Conservation (phyloP, 2,888 invertebrate genomes). For the Ophioninae sp. region DNA sequence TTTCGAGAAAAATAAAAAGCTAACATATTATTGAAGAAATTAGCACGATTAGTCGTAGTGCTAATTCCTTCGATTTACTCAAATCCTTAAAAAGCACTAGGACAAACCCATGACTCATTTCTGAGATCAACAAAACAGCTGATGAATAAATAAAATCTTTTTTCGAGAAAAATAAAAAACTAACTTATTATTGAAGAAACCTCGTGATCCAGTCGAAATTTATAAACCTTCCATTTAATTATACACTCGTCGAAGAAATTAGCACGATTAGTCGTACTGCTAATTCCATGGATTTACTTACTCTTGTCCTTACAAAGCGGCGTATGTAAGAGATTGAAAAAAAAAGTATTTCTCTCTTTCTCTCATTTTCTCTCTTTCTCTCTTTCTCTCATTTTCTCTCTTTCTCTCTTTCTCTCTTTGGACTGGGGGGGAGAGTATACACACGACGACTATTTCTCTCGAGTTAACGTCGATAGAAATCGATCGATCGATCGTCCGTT, state of each 20-base stretch:
- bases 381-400: not conserved
- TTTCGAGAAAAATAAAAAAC: too few relatives aligned
- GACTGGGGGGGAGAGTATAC: slow-evolving; percentile 20
- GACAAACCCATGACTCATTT: too few relatives aligned
- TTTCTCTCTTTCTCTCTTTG: not conserved
- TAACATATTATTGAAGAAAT: slow-evolving; percentile 20
- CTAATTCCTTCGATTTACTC: slow-evolving; percentile 55
- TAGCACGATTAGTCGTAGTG: slow-evolving; percentile 50
- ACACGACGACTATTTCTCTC: slow-evolving; percentile 58
- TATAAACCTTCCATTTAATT: slow-evolving; percentile 10
- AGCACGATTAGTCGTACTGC: slow-evolving; percentile 51
- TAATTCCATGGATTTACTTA: slow-evolving; percentile 53
- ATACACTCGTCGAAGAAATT: slow-evolving; percentile 45
- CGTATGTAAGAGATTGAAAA: not conserved
- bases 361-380: not conserved
- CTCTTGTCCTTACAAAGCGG: slow-evolving; percentile 14
- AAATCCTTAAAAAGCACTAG: slow-evolving; percentile 15
- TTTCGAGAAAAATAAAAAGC: too few relatives aligned
- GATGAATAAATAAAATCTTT: too few relatives aligned
- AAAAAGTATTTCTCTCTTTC: too few relatives aligned
- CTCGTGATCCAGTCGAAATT: not conserved
- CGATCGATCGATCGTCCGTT: slow-evolving; percentile 60
- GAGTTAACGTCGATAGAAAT: slow-evolving; percentile 62
- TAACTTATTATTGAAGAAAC: too few relatives aligned
- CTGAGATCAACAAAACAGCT: too few relatives aligned